Percentiles rank a stretch among this genome's conserved stretches.
Conservation (phyloP, 2,797 vertebrate genomes). For the Simalia tracyae region DNA sequence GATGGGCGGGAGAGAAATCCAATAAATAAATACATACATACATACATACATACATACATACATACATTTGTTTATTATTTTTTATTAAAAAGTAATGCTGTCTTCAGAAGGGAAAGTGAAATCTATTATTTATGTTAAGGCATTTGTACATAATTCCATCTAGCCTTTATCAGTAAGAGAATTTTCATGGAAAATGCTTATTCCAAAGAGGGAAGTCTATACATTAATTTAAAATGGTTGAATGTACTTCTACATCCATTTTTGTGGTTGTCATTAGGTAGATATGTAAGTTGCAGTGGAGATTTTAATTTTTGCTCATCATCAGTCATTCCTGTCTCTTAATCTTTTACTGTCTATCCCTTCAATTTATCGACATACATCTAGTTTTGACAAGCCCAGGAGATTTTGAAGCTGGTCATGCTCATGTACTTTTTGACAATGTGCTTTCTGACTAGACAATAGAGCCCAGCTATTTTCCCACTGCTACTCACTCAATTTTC, state of each 20-base stretch:
- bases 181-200: neutral
- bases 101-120: neutral
- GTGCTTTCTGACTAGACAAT: constrained; percentile 22
- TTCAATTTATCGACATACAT: constrained; percentile 50
- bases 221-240: neutral
- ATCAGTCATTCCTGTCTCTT: constrained; percentile 24
- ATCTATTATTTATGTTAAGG: neutral
- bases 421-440: constrained; percentile 21
- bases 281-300: constrained; percentile 32
- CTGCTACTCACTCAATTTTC: constrained; percentile 8
- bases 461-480: neutral
- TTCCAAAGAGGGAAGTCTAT: neutral
- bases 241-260: neutral
- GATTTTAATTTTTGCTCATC: constrained; percentile 43
- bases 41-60: too few relatives aligned
- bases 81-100: neutral
- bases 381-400: constrained; percentile 44
- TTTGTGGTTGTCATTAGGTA: constrained; percentile 15
- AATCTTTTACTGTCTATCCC: constrained; percentile 51
- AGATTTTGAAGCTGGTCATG: constrained; percentile 43
- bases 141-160: neutral
- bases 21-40: too few relatives aligned
- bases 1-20: too few relatives aligned
- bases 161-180: neutral
- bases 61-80: neutral